These are phyloP conservation scores for Cinara cedri DNA, from an alignment of 2,888 invertebrate species.

Conservation along the genomic window DNA sequence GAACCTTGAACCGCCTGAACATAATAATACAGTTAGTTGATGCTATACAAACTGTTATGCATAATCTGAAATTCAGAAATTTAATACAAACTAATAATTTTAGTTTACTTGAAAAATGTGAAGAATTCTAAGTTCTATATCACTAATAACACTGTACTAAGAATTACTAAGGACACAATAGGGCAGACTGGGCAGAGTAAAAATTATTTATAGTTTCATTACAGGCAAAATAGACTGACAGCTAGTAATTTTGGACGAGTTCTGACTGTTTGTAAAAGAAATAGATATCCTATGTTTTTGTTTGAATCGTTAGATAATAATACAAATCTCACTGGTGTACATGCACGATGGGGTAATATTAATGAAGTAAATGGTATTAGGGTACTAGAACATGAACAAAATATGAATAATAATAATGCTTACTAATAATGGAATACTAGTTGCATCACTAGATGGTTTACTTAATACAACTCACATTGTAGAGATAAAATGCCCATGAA, in stretches of 20 bases:
- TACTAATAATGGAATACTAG: slow-evolving; percentile 8
- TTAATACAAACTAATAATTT: neutral
- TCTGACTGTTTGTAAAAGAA: slow-evolving; percentile 18
- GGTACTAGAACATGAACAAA: neutral
- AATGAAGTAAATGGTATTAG: slow-evolving; percentile 6
- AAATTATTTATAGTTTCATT: slow-evolving; percentile 10
- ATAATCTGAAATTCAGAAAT: neutral
- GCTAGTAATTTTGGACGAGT: slow-evolving; percentile 13
- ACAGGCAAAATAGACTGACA: neutral
- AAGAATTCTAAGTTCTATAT: neutral
- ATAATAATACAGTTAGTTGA: neutral
- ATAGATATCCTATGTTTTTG: slow-evolving; percentile 1
- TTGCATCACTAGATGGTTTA: slow-evolving; percentile 6
- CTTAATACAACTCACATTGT: neutral
- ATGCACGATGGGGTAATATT: slow-evolving; percentile 6
- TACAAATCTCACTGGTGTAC: slow-evolving; percentile 9
- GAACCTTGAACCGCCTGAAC: slow-evolving; percentile 1
- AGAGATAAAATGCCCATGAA: neutral
- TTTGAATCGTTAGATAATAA: neutral
- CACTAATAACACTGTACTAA: neutral
- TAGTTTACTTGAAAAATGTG: neutral
- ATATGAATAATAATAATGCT: neutral
- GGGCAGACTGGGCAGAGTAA: neutral
- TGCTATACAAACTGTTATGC: neutral
- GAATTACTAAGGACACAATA: neutral